phyloP scores from a whole-genome alignment of 2,888 invertebrate genomes.

The Drosophila setosimentum region DNA sequence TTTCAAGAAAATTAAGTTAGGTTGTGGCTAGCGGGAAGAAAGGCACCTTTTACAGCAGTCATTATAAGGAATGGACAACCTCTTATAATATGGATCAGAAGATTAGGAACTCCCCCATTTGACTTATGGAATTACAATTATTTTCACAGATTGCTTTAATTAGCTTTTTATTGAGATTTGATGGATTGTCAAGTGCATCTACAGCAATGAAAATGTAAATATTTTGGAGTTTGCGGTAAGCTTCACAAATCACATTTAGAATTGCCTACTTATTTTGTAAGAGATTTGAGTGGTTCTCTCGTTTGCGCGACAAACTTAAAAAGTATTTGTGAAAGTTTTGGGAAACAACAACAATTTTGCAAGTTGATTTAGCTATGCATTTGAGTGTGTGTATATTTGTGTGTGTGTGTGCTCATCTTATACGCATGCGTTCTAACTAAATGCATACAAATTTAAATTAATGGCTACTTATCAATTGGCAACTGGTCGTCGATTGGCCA shows the following conservation, averaged over 20 bases:
- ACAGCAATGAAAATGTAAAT: neutral
- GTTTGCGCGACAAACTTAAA: conserved; percentile 58
- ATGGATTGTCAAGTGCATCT: neutral
- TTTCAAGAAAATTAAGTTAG: too few relatives aligned
- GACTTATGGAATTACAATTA: neutral
- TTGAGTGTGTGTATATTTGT: neutral
- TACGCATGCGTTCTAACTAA: conserved; percentile 2
- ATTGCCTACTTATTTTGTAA: conserved; percentile 19
- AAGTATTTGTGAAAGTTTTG: conserved; percentile 73
- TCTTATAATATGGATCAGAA: neutral
- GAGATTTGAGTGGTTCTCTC: conserved; percentile 27
- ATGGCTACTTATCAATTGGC: conserved; percentile 35
- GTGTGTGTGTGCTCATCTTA: neutral
- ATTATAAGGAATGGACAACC: neutral
- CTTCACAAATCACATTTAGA: conserved; percentile 5
- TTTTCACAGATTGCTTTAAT: neutral
- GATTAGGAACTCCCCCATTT: neutral
- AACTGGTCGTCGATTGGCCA: conserved; percentile 25
- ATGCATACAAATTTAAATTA: conserved; percentile 9
- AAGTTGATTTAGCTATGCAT: neutral
- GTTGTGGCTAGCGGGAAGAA: too few relatives aligned
- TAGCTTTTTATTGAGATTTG: neutral
- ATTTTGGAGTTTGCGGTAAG: neutral
- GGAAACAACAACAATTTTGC: conserved; percentile 42
- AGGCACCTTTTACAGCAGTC: neutral